Evolutionary conservation across 2,888 invertebrate species (phyloP).

Genomic region (Dorcus hopei): DNA sequence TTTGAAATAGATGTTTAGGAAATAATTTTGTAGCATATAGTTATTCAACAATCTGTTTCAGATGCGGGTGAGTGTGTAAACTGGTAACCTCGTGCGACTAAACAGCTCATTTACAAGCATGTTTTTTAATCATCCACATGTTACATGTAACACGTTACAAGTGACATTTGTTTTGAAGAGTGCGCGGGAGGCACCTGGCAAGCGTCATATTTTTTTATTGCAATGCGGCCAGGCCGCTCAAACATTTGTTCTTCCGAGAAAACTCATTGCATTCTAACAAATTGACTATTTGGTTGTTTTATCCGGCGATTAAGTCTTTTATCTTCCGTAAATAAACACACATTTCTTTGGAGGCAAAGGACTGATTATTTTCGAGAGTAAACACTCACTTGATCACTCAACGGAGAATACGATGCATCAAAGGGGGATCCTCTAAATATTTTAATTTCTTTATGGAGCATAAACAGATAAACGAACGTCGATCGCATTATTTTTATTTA

Average conservation of each 20-base stretch:
- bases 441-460: slow-evolving; percentile 19
- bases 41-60: too few species aligned
- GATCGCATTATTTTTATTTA: too few species aligned
- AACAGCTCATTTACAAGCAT: neutral
- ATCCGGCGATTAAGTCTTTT: slow-evolving; percentile 18
- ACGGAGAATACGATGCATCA: slow-evolving; percentile 16
- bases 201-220: neutral
- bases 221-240: neutral
- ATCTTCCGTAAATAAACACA: slow-evolving; percentile 18
- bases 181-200: neutral
- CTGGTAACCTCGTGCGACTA: too few species aligned
- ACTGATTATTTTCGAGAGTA: slow-evolving; percentile 17
- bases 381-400: slow-evolving; percentile 22
- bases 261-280: slow-evolving; percentile 17
- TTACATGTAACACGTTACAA: slow-evolving; percentile 7
- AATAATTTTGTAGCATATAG: too few species aligned
- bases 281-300: slow-evolving; percentile 20
- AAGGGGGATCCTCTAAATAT: slow-evolving; percentile 18
- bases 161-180: slow-evolving; percentile 12
- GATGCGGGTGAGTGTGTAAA: too few species aligned
- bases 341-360: slow-evolving; percentile 12
- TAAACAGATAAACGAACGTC: slow-evolving; percentile 11
- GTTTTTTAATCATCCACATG: slow-evolving; percentile 15
- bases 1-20: too few species aligned
- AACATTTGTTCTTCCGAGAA: slow-evolving; percentile 18